A percentile compares a stretch with the other conserved stretches of the same genome.
phyloP scores from a whole-genome alignment of 2,113 vertebrate genomes.

The Cyprinus carpio region DNA sequence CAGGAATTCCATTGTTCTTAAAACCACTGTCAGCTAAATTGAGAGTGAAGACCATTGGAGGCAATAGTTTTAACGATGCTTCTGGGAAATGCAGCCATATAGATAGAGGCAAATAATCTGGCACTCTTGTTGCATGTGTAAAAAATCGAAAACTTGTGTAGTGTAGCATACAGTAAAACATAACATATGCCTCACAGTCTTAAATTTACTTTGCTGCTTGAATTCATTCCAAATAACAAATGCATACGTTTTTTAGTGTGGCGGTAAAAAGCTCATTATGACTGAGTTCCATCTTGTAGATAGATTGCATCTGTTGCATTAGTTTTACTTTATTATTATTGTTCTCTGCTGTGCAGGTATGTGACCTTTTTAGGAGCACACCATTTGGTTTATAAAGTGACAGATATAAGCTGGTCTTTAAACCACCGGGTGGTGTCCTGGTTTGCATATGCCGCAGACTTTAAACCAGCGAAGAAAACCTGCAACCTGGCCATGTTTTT shows the following conservation, averaged over 20 bases:
- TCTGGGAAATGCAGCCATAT: not conserved
- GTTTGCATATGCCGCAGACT: conserved; percentile 18
- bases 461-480: conserved; percentile 9
- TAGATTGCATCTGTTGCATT: not conserved
- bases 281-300: not conserved
- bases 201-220: not conserved
- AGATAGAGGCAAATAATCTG: not conserved
- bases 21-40: not conserved
- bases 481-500: conserved; percentile 4
- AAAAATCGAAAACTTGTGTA: not conserved
- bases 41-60: not conserved
- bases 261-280: not conserved
- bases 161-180: not conserved
- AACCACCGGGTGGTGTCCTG: not conserved
- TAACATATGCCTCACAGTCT: not conserved
- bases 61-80: not conserved
- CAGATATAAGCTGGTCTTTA: not conserved
- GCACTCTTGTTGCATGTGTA: not conserved
- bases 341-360: not conserved
- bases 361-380: not conserved
- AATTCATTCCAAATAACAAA: not conserved
- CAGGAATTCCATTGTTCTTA: not conserved
- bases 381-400: not conserved
- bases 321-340: not conserved
- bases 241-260: not conserved